Evolutionary conservation across 2,888 invertebrate species (phyloP).

Genomic region (Cataglyphis rosenhaueri): DNA sequence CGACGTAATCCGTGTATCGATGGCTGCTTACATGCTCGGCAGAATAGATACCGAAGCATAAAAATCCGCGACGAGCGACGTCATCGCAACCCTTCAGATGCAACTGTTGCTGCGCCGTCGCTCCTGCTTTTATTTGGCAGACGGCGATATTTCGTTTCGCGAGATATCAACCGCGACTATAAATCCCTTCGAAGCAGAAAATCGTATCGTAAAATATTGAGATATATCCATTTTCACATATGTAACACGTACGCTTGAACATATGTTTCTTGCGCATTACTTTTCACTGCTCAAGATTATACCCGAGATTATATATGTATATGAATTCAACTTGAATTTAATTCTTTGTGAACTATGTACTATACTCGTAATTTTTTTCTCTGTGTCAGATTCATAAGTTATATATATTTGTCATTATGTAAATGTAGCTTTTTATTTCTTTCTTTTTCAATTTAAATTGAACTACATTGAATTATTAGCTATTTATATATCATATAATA

Average conservation of each 20-base stretch:
- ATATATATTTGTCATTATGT: too few species aligned
- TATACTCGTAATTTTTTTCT: background rate
- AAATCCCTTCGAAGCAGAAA: slow-evolving; percentile 43
- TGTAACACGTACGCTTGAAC: background rate
- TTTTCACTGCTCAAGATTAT: slow-evolving; percentile 1
- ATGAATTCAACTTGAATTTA: background rate
- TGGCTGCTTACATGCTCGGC: slow-evolving; percentile 18
- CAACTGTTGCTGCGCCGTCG: slow-evolving; percentile 45
- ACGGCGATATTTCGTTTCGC: slow-evolving; percentile 44
- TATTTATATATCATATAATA: background rate
- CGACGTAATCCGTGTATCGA: slow-evolving; percentile 28
- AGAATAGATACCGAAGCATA: background rate
- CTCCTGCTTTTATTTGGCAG: slow-evolving; percentile 38
- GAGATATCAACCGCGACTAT: slow-evolving; percentile 38
- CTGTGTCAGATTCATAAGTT: background rate
- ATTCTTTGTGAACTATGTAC: too few species aligned
- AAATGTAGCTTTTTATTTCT: background rate
- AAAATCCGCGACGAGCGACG: background rate
- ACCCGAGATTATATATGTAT: slow-evolving; percentile 3
- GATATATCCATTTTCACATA: slow-evolving; percentile 16
- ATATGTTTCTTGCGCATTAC: slow-evolving; percentile 18
- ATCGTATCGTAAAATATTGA: slow-evolving; percentile 46
- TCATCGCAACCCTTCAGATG: slow-evolving; percentile 32
- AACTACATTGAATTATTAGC: background rate
- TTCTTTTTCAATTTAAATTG: background rate